phyloP scores from a whole-genome alignment of 2,113 vertebrate species.

The Tapirus terrestris region DNA sequence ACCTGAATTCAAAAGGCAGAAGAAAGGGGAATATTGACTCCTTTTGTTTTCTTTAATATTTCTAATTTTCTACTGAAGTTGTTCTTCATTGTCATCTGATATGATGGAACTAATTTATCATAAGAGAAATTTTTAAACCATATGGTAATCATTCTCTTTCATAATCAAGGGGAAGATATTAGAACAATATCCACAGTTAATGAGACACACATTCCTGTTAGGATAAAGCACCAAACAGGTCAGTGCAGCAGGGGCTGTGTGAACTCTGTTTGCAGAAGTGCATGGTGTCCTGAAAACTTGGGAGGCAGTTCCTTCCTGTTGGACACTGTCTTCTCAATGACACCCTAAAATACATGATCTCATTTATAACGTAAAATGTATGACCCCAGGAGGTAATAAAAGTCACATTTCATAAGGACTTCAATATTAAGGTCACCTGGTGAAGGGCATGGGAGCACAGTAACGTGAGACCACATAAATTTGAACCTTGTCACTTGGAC shows the following conservation, averaged over 20 bases:
- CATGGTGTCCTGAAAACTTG: background rate
- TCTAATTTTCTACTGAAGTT: background rate
- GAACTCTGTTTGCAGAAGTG: background rate
- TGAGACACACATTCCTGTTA: background rate
- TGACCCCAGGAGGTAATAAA: background rate
- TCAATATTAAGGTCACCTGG: fast-evolving
- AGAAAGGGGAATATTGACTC: constrained; percentile 29
- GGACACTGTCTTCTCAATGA: background rate
- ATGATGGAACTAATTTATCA: background rate
- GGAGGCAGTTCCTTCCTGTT: background rate
- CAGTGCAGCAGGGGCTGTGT: background rate
- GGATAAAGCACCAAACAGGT: background rate
- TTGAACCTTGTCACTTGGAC: fast-evolving
- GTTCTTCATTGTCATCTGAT: background rate
- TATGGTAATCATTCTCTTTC: background rate
- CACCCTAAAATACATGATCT: background rate
- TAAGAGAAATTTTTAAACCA: background rate
- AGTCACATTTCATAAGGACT: background rate
- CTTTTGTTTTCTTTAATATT: constrained; percentile 27
- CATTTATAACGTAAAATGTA: background rate
- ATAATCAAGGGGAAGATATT: background rate
- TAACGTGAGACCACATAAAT: fast-evolving
- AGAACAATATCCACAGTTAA: background rate
- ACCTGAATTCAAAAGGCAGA: constrained; percentile 35
- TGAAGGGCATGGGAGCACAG: fast-evolving